These are phyloP conservation scores for Augochlora pura DNA, from an alignment of 1,140 invertebrate species.

Conservation along the genomic window DNA sequence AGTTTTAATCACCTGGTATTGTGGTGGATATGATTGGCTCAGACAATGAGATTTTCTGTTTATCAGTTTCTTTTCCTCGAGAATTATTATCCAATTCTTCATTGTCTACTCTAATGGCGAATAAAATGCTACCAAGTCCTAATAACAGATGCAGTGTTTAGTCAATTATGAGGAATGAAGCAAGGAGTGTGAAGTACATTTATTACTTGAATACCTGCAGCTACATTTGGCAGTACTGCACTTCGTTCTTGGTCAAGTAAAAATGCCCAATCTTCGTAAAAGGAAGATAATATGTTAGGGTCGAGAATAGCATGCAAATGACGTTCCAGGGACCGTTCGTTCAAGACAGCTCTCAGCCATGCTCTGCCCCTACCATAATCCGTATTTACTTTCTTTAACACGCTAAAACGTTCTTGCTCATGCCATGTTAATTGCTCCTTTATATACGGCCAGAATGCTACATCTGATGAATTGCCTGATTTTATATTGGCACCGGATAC, in stretches of 20 bases:
- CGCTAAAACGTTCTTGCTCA: conserved; percentile 91
- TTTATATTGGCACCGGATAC: conserved; percentile 78
- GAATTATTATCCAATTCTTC: conserved; percentile 86
- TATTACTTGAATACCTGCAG: conserved; percentile 84
- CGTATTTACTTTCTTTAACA: conserved; percentile 90
- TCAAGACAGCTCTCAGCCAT: conserved; percentile 92
- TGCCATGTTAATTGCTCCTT: conserved; percentile 90
- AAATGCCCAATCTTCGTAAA: conserved; percentile 93
- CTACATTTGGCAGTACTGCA: conserved; percentile 89
- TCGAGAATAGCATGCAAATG: conserved; percentile 89
- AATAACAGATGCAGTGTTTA: conserved; percentile 66
- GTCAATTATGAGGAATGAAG: conserved; percentile 16
- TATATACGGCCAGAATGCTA: conserved; percentile 86
- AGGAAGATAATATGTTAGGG: conserved; percentile 84
- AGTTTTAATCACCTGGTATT: conserved; percentile 63
- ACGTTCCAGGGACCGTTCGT: conserved; percentile 93
- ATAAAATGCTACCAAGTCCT: conserved; percentile 92
- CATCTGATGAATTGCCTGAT: conserved; percentile 66
- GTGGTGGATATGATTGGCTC: conserved; percentile 81
- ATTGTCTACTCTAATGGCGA: conserved; percentile 94
- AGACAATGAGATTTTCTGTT: conserved; percentile 72
- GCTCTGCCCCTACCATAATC: conserved; percentile 91
- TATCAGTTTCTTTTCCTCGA: conserved; percentile 71
- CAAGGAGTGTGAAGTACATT: neutral
- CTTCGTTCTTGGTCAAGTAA: conserved; percentile 88